Evolutionary conservation across 2,888 invertebrate genomes (phyloP), one percentile per base, ranked within the genome.

Genomic region (Chaitophorus viminalis): DNA sequence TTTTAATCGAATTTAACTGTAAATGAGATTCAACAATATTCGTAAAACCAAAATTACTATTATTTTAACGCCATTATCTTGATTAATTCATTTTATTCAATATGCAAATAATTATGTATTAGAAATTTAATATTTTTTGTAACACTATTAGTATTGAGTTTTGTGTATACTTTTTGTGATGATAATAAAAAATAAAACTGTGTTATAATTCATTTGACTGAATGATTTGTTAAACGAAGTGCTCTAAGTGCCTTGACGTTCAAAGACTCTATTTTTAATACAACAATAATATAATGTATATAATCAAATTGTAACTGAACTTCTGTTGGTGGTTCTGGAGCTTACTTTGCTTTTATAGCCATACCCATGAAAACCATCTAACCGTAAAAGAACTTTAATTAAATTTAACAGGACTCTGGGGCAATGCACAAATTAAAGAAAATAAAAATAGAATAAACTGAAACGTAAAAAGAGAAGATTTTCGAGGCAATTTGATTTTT

Each of bases 311-410:
- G 31, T 39, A 17, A 5, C 25, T 25, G 72, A 79, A 79, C 70
- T 86, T 86, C 72, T 79, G 78, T 79, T 68, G 54, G 36, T 36
- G 77, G 68, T 81, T 70, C 33, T 33, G 52, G 78, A 25, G 36
- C 77, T 29, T 29, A 72, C 70, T 86, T 78, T n/a, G 70, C 54
- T 86, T 86, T 70, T 72, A 79, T 86, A 68, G 39, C 39, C 54
- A 21, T 79, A 21, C 36, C 39, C 78, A 36, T 54, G 78, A 54
- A 77, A 78, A 72, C 78, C 78, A 17, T 78, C 70, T 68, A 72
- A 86, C 85, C 54, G 86, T 72, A 79, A 86, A 72, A 86, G 78
- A 79, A 78, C 70, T 86, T 78, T 78, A 86, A 86, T 86, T 86
- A 86, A 86, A 86, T 86, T 86, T 72, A 79, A 86, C 29, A 72